A percentile compares a stretch with the other conserved stretches of the same genome.
These are phyloP conservation scores for Dicyrtomina minuta DNA, from an alignment of 2,888 invertebrate genomes.

Conservation along the genomic window DNA sequence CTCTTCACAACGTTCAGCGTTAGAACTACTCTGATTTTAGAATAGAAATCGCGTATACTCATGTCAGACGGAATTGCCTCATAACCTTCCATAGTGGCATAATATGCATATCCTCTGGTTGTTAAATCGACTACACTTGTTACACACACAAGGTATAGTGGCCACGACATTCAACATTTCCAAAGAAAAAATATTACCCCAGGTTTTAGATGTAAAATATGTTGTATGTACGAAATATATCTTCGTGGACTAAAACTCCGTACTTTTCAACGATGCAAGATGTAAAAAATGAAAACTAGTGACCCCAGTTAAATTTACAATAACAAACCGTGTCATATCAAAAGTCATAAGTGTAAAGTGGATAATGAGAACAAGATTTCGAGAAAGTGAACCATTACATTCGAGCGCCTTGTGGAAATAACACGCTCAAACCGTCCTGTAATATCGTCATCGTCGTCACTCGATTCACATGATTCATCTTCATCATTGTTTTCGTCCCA, in stretches of 20 bases:
- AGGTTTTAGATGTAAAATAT: too few relatives aligned
- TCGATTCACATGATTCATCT: slow-evolving; percentile 40
- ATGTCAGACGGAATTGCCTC: background rate
- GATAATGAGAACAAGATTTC: slow-evolving; percentile 1
- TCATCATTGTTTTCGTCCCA: slow-evolving; percentile 45
- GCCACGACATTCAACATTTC: too few relatives aligned
- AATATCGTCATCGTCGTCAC: slow-evolving; percentile 59
- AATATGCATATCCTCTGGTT: too few relatives aligned
- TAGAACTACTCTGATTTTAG: background rate
- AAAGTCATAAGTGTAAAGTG: background rate
- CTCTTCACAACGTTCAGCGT: background rate
- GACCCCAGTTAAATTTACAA: background rate
- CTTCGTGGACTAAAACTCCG: too few relatives aligned
- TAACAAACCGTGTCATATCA: background rate
- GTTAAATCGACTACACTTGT: too few relatives aligned
- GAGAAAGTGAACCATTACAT: slow-evolving; percentile 20
- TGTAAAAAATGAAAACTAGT: too few relatives aligned
- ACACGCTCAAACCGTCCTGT: slow-evolving; percentile 64
- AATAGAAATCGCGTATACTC: background rate
- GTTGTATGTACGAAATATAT: too few relatives aligned
- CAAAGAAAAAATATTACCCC: too few relatives aligned
- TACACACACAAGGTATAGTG: too few relatives aligned
- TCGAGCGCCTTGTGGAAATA: slow-evolving; percentile 48
- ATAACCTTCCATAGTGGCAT: background rate
- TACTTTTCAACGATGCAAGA: too few relatives aligned